Conservation (phyloP, 2,888 invertebrate genomes). For the Ectemnius continuus region DNA sequence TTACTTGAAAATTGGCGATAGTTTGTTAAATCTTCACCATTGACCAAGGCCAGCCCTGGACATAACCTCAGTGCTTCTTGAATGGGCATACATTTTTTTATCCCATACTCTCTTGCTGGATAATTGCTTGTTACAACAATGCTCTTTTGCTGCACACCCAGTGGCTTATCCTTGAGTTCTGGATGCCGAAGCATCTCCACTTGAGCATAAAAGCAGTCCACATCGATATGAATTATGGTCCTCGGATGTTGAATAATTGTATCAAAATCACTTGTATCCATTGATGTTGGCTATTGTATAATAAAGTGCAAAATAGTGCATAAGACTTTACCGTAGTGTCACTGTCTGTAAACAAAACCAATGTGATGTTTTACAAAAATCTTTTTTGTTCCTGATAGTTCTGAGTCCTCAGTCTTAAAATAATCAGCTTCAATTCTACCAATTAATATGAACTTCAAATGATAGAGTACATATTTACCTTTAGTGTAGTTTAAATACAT, state of each 20-base stretch:
- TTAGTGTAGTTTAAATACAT: not conserved
- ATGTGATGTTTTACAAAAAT: not conserved
- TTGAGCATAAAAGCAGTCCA: slow-evolving; percentile 93
- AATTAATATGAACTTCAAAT: not conserved
- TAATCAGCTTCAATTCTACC: too few species aligned
- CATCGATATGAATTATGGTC: slow-evolving; percentile 88
- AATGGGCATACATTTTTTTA: slow-evolving; percentile 87
- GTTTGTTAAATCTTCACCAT: slow-evolving; percentile 90
- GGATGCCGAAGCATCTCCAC: slow-evolving; percentile 89
- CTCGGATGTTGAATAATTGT: slow-evolving; percentile 80
- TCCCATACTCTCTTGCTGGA: slow-evolving; percentile 85
- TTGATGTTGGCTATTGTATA: slow-evolving; percentile 51
- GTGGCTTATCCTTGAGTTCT: slow-evolving; percentile 82
- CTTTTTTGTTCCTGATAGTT: too few species aligned
- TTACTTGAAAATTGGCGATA: slow-evolving; percentile 89
- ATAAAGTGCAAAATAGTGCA: slow-evolving; percentile 22
- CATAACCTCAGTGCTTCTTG: slow-evolving; percentile 87
- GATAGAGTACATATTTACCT: not conserved
- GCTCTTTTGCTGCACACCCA: slow-evolving; percentile 92
- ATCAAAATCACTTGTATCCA: slow-evolving; percentile 72
- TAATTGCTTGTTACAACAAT: slow-evolving; percentile 92
- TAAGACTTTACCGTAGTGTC: slow-evolving; percentile 31
- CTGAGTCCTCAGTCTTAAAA: too few species aligned
- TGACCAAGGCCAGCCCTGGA: slow-evolving; percentile 86
- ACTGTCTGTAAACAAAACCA: slow-evolving; percentile 39